Evolutionary conservation across 2,797 vertebrate species (phyloP), one percentile per base, ranked within the genome.

Genomic region (Chelonia mydas): DNA sequence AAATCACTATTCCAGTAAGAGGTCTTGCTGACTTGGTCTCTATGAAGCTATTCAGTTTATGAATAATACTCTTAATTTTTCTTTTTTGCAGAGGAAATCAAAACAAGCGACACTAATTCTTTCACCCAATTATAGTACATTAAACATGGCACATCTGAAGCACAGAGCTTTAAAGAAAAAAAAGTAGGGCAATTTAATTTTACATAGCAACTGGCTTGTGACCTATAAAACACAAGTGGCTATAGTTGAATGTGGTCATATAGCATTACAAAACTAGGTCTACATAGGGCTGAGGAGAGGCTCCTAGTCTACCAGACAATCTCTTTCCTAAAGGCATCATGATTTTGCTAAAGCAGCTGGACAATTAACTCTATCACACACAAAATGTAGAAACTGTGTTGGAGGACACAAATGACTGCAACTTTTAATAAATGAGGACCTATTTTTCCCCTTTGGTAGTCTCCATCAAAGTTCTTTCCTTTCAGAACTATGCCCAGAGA

Each of bases 351-450:
- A 17, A 61, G 31, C 11, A 53, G 49, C 5, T n/a, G 47, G 76
- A 54, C 33, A 31, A 57, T 37, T 41, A 77, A n/a, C n/a, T 88
- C 13, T 53, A 51, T 53, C 28, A 50, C 45, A 31, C 31, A 37
- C 21, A 76, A 76, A 81, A 77, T 9, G 41, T 11, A 57, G 37
- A 81, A 33, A 59, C 25, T 74, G 53, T 33, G 53, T 55, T 51
- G 54, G n/a, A 76, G 82, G 55, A 41, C 54, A 27, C 61, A 31
- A n/a, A n/a, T 50, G 50, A 37, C 13, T 55, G 37, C 80, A 61
- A 27, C 41, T 41, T 80, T 80, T 61, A 59, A 54, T 61, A 85
- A 88, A 84, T 61, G 74, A 76, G 54, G 65, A 85, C 86, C 81
- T 81, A 84, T 61, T 88, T 92, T 82, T 55, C 83, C 33, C 21